Evolutionary conservation across 1,140 invertebrate genomes (phyloP).

Genomic region (Tachypleus tridentatus): DNA sequence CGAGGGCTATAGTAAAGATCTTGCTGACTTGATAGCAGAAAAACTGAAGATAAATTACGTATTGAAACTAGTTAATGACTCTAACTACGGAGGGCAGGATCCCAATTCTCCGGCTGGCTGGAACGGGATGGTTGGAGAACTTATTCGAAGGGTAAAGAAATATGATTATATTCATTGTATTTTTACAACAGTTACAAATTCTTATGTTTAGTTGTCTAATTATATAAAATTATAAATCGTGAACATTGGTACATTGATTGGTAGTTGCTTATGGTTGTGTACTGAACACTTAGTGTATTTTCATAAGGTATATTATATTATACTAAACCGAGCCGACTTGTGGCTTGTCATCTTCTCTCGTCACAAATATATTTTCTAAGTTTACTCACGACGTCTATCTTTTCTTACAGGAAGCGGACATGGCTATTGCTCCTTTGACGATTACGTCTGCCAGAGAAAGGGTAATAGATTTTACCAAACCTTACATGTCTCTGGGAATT

Average conservation of each 20-base stretch:
- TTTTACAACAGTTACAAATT: no score
- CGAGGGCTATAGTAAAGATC: constrained; percentile 89
- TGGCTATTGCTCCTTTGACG: constrained; percentile 91
- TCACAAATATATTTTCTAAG: no score
- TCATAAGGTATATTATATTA: no score
- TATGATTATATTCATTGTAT: not conserved
- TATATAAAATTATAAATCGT: no score
- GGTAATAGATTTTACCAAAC: constrained; percentile 92
- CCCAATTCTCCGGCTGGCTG: constrained; percentile 59
- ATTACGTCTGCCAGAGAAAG: constrained; percentile 87
- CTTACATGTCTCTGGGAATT: constrained; percentile 96
- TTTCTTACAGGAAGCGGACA: constrained; percentile 81
- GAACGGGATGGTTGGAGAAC: constrained; percentile 92
- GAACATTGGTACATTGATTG: no score
- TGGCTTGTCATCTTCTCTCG: no score
- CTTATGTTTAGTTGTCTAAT: no score
- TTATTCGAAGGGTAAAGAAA: constrained; percentile 70
- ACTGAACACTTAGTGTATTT: no score
- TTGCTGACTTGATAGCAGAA: constrained; percentile 67
- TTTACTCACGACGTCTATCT: not conserved
- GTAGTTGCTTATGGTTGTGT: no score
- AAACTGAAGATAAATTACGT: constrained; percentile 68
- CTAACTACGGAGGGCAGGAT: constrained; percentile 70
- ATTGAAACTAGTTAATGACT: constrained; percentile 64
- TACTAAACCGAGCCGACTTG: no score